phyloP scores from a whole-genome alignment of 2,113 vertebrate species.

The Emydura subglobosa region DNA sequence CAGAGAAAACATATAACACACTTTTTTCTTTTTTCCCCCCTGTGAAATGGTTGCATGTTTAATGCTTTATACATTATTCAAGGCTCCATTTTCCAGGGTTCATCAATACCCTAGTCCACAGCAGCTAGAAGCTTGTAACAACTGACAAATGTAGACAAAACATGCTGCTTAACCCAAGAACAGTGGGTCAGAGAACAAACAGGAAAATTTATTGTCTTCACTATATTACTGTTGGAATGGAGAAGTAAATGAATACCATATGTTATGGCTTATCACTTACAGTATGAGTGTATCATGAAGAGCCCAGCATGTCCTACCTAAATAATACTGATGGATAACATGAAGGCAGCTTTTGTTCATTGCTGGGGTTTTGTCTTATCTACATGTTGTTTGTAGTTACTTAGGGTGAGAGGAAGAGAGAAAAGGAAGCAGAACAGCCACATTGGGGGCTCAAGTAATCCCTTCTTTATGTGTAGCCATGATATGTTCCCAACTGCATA shows the following conservation, averaged over 20 bases:
- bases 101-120: conserved; percentile 78
- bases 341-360: conserved; percentile 72
- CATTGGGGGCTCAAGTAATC: not conserved
- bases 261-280: conserved; percentile 77
- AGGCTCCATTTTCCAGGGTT: conserved; percentile 78
- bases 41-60: conserved; percentile 75
- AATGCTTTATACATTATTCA: conserved; percentile 85
- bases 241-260: conserved; percentile 77
- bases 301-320: conserved; percentile 71
- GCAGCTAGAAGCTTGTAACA: conserved; percentile 81
- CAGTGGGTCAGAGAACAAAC: conserved; percentile 82
- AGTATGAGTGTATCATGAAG: conserved; percentile 71
- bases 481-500: not conserved
- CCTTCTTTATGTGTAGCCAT: not conserved
- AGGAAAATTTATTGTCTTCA: conserved; percentile 81
- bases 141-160: conserved; percentile 84
- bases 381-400: conserved; percentile 46
- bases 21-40: conserved; percentile 51
- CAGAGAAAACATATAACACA: conserved; percentile 82
- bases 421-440: conserved; percentile 36
- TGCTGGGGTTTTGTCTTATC: conserved; percentile 71
- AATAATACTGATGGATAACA: conserved; percentile 76
- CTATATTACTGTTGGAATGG: conserved; percentile 77
- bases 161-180: conserved; percentile 83
- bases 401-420: conserved; percentile 12